A percentile compares a stretch with the other conserved stretches of the same genome.
phyloP scores from a whole-genome alignment of 1,140 invertebrate genomes.

The Drosophila aff. region DNA sequence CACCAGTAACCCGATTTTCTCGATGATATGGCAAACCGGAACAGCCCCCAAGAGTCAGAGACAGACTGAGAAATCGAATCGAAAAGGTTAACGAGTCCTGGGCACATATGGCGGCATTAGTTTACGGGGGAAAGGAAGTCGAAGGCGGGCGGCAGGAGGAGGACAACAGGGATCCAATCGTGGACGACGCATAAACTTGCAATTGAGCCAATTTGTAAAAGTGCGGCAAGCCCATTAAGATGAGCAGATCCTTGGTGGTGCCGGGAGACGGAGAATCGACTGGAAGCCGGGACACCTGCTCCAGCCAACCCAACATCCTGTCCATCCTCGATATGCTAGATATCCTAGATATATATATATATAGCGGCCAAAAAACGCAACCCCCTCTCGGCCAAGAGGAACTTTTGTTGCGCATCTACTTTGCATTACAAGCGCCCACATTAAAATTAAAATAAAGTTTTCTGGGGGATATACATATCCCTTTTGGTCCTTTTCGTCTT shows the following conservation, averaged over 20 bases:
- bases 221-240: constrained; percentile 81
- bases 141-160: background rate
- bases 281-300: constrained; percentile 42
- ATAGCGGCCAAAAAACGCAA: background rate
- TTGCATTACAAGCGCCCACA: constrained; percentile 78
- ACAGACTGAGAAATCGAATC: constrained; percentile 59
- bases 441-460: constrained; percentile 82
- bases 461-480: constrained; percentile 27
- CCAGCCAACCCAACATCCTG: constrained; percentile 5
- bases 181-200: constrained; percentile 75
- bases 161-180: constrained; percentile 23
- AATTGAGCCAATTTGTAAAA: constrained; percentile 84
- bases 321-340: constrained; percentile 9
- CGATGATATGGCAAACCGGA: constrained; percentile 16
- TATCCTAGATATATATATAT: background rate
- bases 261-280: constrained; percentile 15
- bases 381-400: constrained; percentile 16
- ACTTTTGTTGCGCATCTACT: constrained; percentile 56
- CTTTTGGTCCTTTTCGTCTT: constrained; percentile 24
- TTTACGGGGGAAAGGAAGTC: constrained; percentile 27
- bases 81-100: constrained; percentile 78
- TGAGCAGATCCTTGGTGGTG: constrained; percentile 23
- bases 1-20: background rate
- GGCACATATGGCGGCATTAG: constrained; percentile 80
- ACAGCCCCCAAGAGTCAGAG: constrained; percentile 13